phyloP scores from a whole-genome alignment of 2,888 invertebrate genomes.

The Drosophila algonquin region DNA sequence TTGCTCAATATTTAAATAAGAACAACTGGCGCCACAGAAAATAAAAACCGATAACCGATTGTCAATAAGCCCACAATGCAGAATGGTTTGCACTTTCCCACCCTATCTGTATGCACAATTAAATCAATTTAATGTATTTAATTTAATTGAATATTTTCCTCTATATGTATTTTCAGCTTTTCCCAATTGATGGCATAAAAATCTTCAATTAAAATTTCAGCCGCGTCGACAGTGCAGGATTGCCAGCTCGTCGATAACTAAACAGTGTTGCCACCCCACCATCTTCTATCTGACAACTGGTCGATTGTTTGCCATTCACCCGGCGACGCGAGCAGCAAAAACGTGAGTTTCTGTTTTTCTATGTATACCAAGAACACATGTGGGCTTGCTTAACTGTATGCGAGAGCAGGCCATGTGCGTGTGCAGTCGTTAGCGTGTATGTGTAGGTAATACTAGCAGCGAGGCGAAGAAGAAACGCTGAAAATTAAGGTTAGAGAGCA shows the following conservation, averaged over 20 bases:
- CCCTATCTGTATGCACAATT: too few relatives aligned
- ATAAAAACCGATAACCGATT: not conserved
- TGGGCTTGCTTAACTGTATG: slow-evolving; percentile 51
- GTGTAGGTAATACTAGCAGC: slow-evolving; percentile 67
- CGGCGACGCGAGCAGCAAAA: slow-evolving; percentile 48
- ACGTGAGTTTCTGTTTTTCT: slow-evolving; percentile 78
- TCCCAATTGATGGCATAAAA: not conserved
- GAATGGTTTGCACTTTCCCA: not conserved
- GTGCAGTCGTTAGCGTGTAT: slow-evolving; percentile 50
- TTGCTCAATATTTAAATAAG: not conserved
- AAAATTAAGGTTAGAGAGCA: slow-evolving; percentile 82
- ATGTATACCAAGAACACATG: slow-evolving; percentile 81
- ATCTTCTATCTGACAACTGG: not conserved
- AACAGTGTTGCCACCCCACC: not conserved
- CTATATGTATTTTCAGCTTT: not conserved
- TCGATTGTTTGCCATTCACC: slow-evolving; percentile 46
- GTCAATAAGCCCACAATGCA: not conserved
- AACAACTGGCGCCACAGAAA: not conserved
- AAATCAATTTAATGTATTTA: not conserved
- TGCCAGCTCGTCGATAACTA: not conserved
- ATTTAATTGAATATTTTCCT: not conserved
- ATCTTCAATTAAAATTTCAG: not conserved
- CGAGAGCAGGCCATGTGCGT: slow-evolving; percentile 42
- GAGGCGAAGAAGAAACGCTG: slow-evolving; percentile 73
- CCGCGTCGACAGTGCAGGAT: not conserved